Evolutionary conservation across 1,140 invertebrate species (phyloP).

Genomic region (Latrodectus geometricus): DNA sequence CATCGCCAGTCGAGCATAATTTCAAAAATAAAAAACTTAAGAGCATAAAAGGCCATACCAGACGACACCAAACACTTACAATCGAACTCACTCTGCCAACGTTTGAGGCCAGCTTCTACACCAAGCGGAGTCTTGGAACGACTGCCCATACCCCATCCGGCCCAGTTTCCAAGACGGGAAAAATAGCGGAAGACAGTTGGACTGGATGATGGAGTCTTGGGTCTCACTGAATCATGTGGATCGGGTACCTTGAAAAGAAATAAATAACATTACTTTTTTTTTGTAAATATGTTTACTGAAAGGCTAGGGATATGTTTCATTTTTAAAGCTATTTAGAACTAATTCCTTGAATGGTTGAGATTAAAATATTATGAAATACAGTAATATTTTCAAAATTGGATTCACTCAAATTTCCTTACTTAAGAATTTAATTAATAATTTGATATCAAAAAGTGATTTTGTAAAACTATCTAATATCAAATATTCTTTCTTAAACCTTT

Average conservation of each 20-base stretch:
- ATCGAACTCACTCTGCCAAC: slow-evolving; percentile 65
- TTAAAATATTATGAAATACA: no score
- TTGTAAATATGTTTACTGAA: neutral
- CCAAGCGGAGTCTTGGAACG: slow-evolving; percentile 77
- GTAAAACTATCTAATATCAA: no score
- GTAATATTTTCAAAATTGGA: no score
- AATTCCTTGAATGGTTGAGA: no score
- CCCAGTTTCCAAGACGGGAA: slow-evolving; percentile 83
- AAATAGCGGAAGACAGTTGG: slow-evolving; percentile 95
- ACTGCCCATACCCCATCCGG: slow-evolving; percentile 80
- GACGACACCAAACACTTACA: slow-evolving; percentile 63
- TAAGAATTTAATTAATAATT: no score
- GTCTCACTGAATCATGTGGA: slow-evolving; percentile 76
- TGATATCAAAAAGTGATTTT: no score
- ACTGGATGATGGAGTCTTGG: slow-evolving; percentile 92
- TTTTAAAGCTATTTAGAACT: no score
- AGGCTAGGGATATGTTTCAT: neutral
- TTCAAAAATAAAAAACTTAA: slow-evolving; percentile 31
- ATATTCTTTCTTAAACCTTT: no score
- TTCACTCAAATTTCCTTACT: no score
- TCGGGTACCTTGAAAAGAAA: slow-evolving; percentile 78
- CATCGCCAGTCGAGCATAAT: slow-evolving; percentile 16
- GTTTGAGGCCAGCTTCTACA: slow-evolving; percentile 72
- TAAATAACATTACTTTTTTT: neutral
- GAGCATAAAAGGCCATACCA: slow-evolving; percentile 29